Evolutionary conservation across 2,888 invertebrate species (phyloP).

Genomic region (Metalampra italica): DNA sequence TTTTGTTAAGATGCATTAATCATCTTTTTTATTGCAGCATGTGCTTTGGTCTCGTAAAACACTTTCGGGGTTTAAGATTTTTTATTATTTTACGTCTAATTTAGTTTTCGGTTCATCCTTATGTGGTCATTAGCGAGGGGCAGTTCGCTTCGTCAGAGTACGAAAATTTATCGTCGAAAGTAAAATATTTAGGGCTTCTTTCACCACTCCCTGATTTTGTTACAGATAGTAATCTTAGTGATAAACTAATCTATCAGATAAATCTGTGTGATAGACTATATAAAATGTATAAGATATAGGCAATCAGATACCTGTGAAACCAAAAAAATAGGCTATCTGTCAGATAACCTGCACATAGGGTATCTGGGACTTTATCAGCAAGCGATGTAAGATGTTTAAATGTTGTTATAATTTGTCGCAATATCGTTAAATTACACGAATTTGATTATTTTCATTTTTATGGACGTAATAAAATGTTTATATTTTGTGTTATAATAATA

Average conservation of each 20-base stretch:
- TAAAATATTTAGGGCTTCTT: conserved; percentile 40
- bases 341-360: too few relatives aligned
- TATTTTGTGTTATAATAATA: too few relatives aligned
- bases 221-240: too few relatives aligned
- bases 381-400: too few relatives aligned
- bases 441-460: conserved; percentile 3
- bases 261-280: too few relatives aligned
- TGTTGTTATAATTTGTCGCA: conserved; percentile 46
- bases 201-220: too few relatives aligned
- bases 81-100: conserved; percentile 67
- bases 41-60: conserved; percentile 70
- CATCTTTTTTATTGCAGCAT: conserved; percentile 74
- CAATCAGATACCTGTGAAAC: too few relatives aligned
- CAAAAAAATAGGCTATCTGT: too few relatives aligned
- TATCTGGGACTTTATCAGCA: too few relatives aligned
- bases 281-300: too few relatives aligned
- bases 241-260: too few relatives aligned
- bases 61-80: conserved; percentile 60
- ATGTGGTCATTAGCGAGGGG: conserved; percentile 63
- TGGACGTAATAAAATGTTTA: not conserved
- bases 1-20: conserved; percentile 74
- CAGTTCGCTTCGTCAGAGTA: conserved; percentile 39
- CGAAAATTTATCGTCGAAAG: conserved; percentile 43
- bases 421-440: conserved; percentile 26
- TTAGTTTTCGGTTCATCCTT: conserved; percentile 61